Base-by-base conservation (phyloP, 1,140 invertebrate genomes). In the Holotrichia oblita region DNA sequence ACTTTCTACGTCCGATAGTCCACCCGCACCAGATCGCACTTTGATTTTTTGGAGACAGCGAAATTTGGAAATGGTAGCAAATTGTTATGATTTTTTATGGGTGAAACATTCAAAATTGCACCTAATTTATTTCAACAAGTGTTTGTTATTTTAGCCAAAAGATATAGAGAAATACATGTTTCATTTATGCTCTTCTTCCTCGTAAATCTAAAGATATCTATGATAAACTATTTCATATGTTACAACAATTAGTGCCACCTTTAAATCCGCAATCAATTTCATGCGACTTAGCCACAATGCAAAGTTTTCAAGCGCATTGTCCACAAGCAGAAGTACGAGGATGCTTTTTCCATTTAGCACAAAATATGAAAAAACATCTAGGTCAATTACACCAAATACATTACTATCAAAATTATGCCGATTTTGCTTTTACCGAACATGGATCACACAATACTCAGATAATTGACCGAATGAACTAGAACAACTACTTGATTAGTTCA, bases 291-390 rank as follows among this genome's bases (percentile, higher is more conserved):
- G 10, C 44, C 44, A 0, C 10, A 14, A 3, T 48, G 44, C 3
- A 48, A 48, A 48, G 10, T 48, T 48, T 48, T 48, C 44, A 48
- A 48, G 44, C n/a, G 44, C 44, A 48, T 48, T 48, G 6, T 48
- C 44, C n/a, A n/a, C 44, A 48, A 48, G 44, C 44, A 48, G 44
- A 48, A 48, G 44, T 48, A 48, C 44, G 44, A 9, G 44, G 44
- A 12, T 48, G 7, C 10, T 48, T 48, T 48, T 12, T 12, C 7
- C 27, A 34, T 34, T 34, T 34, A 4, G 27, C 27, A 34, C 0
- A 48, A 9, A 44, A 12, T 12, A 48, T n/a, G 44, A 9, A 48
- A 48, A 48, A 48, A 3, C 10, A 48, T 48, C n/a, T 48, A 3
- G n/a, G 44, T 12, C 44, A 48, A 34, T 34, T 34, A 34, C 27